phyloP scores from a whole-genome alignment of 2,888 invertebrate species.

The Heliconius hortense region DNA sequence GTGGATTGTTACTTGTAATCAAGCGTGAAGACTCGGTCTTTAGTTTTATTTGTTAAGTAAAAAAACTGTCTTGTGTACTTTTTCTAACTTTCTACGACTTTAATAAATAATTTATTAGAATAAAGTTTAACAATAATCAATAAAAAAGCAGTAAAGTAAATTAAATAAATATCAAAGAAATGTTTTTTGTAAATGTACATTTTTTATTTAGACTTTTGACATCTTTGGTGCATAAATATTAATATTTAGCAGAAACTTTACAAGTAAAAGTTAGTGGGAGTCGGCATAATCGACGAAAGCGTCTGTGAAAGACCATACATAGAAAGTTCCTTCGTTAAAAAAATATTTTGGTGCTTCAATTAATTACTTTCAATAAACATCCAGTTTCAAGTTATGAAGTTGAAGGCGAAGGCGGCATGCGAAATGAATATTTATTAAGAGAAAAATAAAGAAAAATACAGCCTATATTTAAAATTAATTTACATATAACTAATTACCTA shows the following conservation, averaged over 20 bases:
- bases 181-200: background rate
- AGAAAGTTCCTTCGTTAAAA: conserved; percentile 36
- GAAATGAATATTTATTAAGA: conserved; percentile 36
- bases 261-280: conserved; percentile 11
- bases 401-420: conserved; percentile 14
- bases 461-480: background rate
- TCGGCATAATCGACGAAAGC: conserved; percentile 37
- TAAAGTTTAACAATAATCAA: too few relatives aligned
- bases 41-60: background rate
- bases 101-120: background rate
- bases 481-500: background rate
- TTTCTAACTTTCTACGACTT: background rate
- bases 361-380: conserved; percentile 40
- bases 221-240: background rate
- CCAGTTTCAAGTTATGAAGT: conserved; percentile 20
- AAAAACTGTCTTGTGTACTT: background rate
- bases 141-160: too few relatives aligned
- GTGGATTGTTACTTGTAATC: conserved; percentile 10
- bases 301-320: conserved; percentile 36
- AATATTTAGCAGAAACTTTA: background rate
- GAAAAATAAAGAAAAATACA: conserved; percentile 12
- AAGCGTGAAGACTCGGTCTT: conserved; percentile 9
- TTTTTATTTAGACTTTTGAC: background rate
- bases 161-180: too few relatives aligned
- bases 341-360: conserved; percentile 37